Evolutionary conservation across 2,113 vertebrate genomes (phyloP), one percentile per base, ranked within the genome.

Genomic region (Oryzias celebensis): DNA sequence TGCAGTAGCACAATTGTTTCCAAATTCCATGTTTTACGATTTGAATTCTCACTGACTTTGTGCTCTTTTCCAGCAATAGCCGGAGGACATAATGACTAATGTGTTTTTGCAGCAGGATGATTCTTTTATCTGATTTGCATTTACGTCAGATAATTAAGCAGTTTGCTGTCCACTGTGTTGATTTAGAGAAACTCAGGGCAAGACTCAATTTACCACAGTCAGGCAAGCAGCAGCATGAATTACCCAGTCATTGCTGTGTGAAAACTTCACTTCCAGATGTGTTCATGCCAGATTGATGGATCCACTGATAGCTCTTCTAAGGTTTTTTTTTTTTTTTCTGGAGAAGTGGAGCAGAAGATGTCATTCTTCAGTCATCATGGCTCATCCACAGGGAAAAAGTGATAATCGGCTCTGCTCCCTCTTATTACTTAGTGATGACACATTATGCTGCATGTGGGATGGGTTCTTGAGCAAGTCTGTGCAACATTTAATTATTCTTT

Each of bases 171-270:
- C 62, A 31, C 48, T 15, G 17, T 41, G 58, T 48, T 66, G 73
- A 72, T 48, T 46, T 74, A 20, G 49, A 4, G 31, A 62, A 43
- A 67, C 26, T 58, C 26, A 62, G 58, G 58, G 18, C 66, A 68
- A 85, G 75, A 87, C 72, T 87, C 82, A 53, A 26, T 58, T 78
- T 59, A 62, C 52, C 2, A 51, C 24, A 61, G 83, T 72, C 82
- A 85, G 85, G 88, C 81, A 86, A 73, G 80, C 78, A 68, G 60
- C 57, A 58, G 79, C 72, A 73, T 64, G 85, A 85, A 66, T 61
- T 71, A 71, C 65, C 46, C 36, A 82, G 65, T 77, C 77, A 73
- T 77, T 70, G 53, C 77, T 63, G 62, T 75, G 60, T 77, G 62
- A 78, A 83, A 81, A 62, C 48, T 44, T 74, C 56, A 23, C 46